Evolutionary conservation across 2,888 invertebrate genomes (phyloP).

Genomic region (Erebia palarica): DNA sequence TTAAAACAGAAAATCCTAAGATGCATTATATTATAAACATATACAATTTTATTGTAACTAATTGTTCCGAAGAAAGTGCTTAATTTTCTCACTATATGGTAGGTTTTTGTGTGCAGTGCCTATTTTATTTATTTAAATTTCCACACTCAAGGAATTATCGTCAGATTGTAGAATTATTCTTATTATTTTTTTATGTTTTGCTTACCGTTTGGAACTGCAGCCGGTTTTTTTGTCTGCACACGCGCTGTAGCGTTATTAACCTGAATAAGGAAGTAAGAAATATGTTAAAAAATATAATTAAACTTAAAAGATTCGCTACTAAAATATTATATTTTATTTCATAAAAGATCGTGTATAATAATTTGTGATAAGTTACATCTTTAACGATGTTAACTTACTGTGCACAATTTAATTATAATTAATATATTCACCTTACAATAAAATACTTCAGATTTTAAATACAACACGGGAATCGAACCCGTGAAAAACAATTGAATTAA

Average conservation of each 20-base stretch:
- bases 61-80: conserved; percentile 18
- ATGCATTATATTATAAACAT: conserved; percentile 61
- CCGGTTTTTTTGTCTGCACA: conserved; percentile 99
- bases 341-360: neutral
- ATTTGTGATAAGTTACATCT: neutral
- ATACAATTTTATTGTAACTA: conserved; percentile 30
- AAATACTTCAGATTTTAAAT: neutral
- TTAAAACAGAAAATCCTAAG: conserved; percentile 74
- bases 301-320: neutral
- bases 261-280: conserved; percentile 82
- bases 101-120: conserved; percentile 24
- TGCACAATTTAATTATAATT: neutral
- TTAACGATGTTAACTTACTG: neutral
- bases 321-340: neutral
- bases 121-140: conserved; percentile 12
- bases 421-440: neutral
- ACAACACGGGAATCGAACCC: conserved; percentile 1
- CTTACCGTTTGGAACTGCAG: conserved; percentile 95
- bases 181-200: conserved; percentile 32
- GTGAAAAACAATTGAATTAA: neutral
- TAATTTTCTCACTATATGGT: conserved; percentile 25
- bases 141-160: neutral
- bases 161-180: neutral
- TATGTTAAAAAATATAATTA: conserved; percentile 49
- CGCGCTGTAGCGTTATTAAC: conserved; percentile 99